Evolutionary conservation across 2,888 invertebrate genomes (phyloP), one percentile per base, ranked within the genome.

Genomic region (Mellilla xanthometata): DNA sequence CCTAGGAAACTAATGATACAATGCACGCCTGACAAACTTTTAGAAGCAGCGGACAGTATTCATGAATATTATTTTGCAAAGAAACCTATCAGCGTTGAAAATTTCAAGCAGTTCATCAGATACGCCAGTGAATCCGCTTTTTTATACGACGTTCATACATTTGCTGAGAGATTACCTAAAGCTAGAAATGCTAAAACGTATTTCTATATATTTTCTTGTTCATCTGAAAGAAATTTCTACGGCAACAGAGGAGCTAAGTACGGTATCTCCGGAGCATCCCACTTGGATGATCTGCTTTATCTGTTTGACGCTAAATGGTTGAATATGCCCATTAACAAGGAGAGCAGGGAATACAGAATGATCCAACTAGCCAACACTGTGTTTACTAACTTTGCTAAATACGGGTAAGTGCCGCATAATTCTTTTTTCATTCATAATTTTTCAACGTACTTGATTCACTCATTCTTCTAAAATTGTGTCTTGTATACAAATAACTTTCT

Each of bases 341-440:
- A 49, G 10, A 64, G 59, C 9, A 65, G 62, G 38, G 71, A 72
- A 12, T 73, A 70, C 35, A 54, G 69, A 11, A 60, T 81, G 47
- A 56, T 83, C 1, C 58, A 73, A 12, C 64, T 74, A 11, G 65
- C 63, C 0, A 77, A 77, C 46, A 49, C 58, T 0, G 39, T 80
- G 1, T 81, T 81, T 29, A 76, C 75, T 0, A 82, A 81, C 48
- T 81, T 81, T 34, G 81, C 80, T 2, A 80, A 80, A 59, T 73
- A 64, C 47, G 80, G 82, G 82, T 81, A 47, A 73, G 76, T 65
- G 6, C 2, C 23, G 2, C 3, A 15, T 3, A 15, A 3, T 15
- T 15, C 15, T 2, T 19, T 11, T 32, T n/a, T n/a, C n/a, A n/a
- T n/a, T n/a, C n/a, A n/a, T n/a, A n/a, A n/a, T n/a, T n/a, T n/a